A percentile compares a stretch with the other conserved stretches of the same genome.
phyloP scores from a whole-genome alignment of 2,888 invertebrate species.

The Pilophorus perplexus region DNA sequence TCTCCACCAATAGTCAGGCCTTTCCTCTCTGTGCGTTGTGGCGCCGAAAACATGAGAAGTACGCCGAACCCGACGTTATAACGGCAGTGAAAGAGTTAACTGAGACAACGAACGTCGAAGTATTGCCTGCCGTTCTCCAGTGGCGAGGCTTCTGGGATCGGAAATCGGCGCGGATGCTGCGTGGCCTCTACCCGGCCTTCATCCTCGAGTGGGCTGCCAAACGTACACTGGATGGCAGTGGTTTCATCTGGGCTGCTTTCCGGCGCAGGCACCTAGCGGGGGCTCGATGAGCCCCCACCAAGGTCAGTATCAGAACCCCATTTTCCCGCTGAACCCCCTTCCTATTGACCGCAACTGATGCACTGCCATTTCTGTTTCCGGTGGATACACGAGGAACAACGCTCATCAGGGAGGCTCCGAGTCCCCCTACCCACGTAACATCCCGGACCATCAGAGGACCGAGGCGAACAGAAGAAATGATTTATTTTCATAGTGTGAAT shows the following conservation, averaged over 20 bases:
- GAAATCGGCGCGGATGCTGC: background rate
- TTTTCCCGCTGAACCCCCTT: too few species aligned
- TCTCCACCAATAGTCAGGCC: background rate
- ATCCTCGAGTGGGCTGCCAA: background rate
- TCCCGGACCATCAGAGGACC: too few species aligned
- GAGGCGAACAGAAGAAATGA: too few species aligned
- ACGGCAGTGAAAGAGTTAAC: background rate
- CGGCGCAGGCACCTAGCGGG: background rate
- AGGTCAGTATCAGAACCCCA: too few species aligned
- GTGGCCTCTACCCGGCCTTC: background rate
- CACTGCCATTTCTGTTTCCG: too few species aligned
- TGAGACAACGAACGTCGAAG: too few species aligned
- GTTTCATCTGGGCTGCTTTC: background rate
- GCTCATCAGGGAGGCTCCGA: too few species aligned
- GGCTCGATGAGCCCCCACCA: background rate
- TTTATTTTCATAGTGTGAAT: too few species aligned
- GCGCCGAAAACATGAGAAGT: background rate
- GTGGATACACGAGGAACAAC: too few species aligned
- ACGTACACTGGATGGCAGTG: background rate
- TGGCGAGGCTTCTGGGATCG: background rate
- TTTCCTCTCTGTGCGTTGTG: background rate
- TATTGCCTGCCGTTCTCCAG: background rate
- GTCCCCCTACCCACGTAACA: too few species aligned
- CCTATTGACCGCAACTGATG: too few species aligned
- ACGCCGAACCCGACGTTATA: background rate